Evolutionary conservation across 2,113 vertebrate species (phyloP), one percentile per base, ranked within the genome.

Genomic region (Fukomys damarensis): DNA sequence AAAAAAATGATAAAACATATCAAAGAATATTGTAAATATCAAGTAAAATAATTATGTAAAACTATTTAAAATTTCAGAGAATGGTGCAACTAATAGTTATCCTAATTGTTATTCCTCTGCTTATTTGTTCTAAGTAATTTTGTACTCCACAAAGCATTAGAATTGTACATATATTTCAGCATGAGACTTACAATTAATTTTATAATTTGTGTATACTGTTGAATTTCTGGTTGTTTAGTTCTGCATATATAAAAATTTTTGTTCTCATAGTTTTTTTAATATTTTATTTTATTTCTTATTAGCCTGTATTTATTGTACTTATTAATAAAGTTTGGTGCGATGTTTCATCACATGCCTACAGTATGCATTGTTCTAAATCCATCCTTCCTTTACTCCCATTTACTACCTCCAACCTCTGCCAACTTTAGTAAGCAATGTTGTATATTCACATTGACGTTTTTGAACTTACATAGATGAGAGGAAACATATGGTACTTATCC

Each of bases 11-110:
- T 66, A 94, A 95, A 84, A 86, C 11, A 43, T 66, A 24, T 52
- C 30, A 89, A 74, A 79, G 10, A 3, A 28, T 96, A 58, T 58
- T 94, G 16, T 92, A 61, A 97, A 81, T 88, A 58, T 76, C 30
- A 86, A 68, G 12, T 89, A 74, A 95, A 88, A 82, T 81, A 94
- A 77, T 85, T 87, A 81, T 19, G 19, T 24, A 72, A 90, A 92
- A n/a, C 12, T 24, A 76, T 59, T 88, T 74, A 30, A 89, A 89
- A 59, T 68, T 28, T 0, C 19, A 58, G n/a, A 58, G 24, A 26
- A 9, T 83, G 56, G 77, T 92, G 30, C 6, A 91, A 65, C 28
- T 72, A 88, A 80, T 90, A 91, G 54, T 93, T 89, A 85, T 86
- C 30, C 10, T 95, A 85, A 77, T 70, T 77, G 83, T 54, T 93